These are phyloP conservation scores for Charina bottae DNA, from an alignment of 2,113 vertebrate genomes.

Conservation along the genomic window DNA sequence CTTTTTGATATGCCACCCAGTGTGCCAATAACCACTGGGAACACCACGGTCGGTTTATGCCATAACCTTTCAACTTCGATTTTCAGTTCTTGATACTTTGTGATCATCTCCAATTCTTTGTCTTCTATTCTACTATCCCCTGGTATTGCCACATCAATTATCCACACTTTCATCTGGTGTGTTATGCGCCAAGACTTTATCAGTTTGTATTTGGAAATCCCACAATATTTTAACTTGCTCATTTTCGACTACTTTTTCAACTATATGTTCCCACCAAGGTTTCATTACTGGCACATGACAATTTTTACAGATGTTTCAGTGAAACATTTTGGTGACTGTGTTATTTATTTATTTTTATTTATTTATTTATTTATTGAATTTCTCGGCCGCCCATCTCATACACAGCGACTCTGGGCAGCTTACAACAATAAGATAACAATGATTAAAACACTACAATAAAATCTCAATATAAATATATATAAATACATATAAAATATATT, in stretches of 20 bases:
- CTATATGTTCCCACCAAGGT: neutral
- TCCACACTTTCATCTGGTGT: neutral
- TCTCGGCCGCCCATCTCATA: too few relatives aligned
- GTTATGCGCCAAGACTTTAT: neutral
- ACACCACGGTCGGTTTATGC: neutral
- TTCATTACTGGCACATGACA: neutral
- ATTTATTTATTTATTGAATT: too few relatives aligned
- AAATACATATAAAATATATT: too few relatives aligned
- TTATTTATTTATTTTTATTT: too few relatives aligned
- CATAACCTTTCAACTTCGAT: neutral
- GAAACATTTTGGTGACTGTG: neutral
- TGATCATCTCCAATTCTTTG: neutral
- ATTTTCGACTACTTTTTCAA: neutral
- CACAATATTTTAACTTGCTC: neutral
- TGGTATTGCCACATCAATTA: neutral
- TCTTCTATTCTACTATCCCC: neutral
- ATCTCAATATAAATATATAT: too few relatives aligned
- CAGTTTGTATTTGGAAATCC: neutral
- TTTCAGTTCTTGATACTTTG: neutral
- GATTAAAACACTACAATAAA: too few relatives aligned
- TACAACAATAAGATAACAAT: too few relatives aligned
- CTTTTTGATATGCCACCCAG: neutral
- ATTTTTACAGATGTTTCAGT: neutral
- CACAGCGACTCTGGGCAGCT: too few relatives aligned
- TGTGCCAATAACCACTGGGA: neutral